These are phyloP conservation scores for Oncopeltus fasciatus DNA, from an alignment of 1,140 invertebrate genomes.

Conservation along the genomic window DNA sequence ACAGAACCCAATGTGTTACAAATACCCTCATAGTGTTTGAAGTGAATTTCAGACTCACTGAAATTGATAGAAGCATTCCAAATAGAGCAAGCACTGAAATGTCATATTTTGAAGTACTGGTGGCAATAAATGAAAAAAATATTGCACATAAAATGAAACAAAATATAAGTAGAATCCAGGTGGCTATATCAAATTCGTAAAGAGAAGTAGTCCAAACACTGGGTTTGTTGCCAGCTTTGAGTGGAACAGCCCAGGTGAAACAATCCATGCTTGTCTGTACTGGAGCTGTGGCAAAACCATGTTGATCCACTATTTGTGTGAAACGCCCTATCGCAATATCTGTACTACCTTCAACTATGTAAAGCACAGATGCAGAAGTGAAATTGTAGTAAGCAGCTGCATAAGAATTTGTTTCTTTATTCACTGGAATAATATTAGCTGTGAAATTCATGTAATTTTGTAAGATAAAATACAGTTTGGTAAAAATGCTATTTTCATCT, in stretches of 20 bases:
- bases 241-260: constrained; percentile 26
- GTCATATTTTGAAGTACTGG: not conserved
- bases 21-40: constrained; percentile 18
- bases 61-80: constrained; percentile 19
- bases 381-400: constrained; percentile 21
- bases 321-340: constrained; percentile 15
- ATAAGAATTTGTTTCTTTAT: constrained; percentile 16
- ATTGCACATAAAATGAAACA: not conserved
- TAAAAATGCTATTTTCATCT: not conserved
- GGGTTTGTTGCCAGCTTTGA: constrained; percentile 21
- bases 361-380: constrained; percentile 12
- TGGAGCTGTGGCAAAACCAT: constrained; percentile 18
- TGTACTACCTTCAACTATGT: constrained; percentile 18
- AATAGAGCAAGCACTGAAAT: not conserved
- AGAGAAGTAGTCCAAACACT: constrained; percentile 25
- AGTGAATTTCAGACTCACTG: constrained; percentile 18
- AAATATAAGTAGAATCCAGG: constrained; percentile 11
- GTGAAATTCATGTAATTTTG: constrained; percentile 24
- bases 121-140: not conserved
- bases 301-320: constrained; percentile 21
- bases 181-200: constrained; percentile 19
- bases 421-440: constrained; percentile 14
- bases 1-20: constrained; percentile 23
- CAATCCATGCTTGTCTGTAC: constrained; percentile 25
- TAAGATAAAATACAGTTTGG: constrained; percentile 20